Base-by-base conservation (phyloP, 2,888 invertebrate genomes). In the Nebria brevicollis region DNA sequence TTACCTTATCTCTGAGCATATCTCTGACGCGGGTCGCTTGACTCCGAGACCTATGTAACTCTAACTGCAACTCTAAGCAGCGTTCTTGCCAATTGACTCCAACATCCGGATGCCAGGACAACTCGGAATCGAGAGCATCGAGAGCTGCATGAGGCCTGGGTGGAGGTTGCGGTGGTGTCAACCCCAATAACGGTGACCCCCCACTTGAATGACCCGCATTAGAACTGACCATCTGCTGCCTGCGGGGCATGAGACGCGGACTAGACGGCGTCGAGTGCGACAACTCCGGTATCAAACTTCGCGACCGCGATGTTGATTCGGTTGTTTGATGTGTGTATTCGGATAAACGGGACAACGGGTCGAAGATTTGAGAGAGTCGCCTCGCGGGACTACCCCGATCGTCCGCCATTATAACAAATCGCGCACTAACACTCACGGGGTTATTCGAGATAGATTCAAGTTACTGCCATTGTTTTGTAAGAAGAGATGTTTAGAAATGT, bases 1-100 rank as follows among this genome's bases (percentile, higher is more conserved):
- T 54, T 87, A 97, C 97, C 96, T 97, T 97, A 91, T 96, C 96
- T 87, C 96, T 91, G 82, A 97, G 93, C 93, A 96, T 95, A 87
- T 96, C 95, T 75, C 96, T 92, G 77, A 97, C 96, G 86, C 95
- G 93, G 82, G 95, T 95, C 1, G 97, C 96, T 90, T 97, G 97
- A 85, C 95, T 94, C 86, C 96, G 93, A 87, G 95, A 96, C 84
- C 96, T 91, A 87, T 96, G 96, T 85, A 97, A 89, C 88, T 97
- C 96, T 86, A 95, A 89, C 89, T 97, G 97, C 85, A 97, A 89
- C 87, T 96, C 95, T 86, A 96, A 89, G 87, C 97, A 97, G 81
- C 96, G 91, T 89, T 96, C 96, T 90, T 96, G 96, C 97, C 97
- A 97, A 89, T 96, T 95, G 86, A 95, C 92, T 68, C 83, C 83